Percentiles rank a stretch among this genome's conserved stretches.
phyloP scores from a whole-genome alignment of 2,888 invertebrate species.

The Cremastinae sp. region DNA sequence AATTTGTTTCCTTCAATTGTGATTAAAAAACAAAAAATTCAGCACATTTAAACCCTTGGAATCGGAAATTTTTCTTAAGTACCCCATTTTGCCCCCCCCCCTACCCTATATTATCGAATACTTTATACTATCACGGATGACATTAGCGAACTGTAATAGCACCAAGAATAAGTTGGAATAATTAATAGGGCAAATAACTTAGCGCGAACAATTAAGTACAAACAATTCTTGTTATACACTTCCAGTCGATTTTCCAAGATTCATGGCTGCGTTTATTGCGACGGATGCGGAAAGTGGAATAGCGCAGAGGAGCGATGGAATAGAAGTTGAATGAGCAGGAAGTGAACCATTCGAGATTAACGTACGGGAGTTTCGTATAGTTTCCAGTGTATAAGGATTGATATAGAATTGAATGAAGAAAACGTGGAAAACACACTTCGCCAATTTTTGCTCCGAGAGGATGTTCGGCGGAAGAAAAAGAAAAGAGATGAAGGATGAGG shows the following conservation, averaged over 20 bases:
- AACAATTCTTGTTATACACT: conserved; percentile 32
- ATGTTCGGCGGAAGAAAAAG: conserved; percentile 8
- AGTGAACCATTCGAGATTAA: conserved; percentile 43
- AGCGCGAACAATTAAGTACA: conserved; percentile 25
- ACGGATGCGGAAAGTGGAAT: conserved; percentile 12
- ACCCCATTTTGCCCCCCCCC: no score
- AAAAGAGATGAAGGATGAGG: conserved; percentile 5
- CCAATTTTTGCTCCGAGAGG: neutral
- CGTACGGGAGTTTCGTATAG: conserved; percentile 7
- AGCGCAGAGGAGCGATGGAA: conserved; percentile 31
- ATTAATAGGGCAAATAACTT: conserved; percentile 7
- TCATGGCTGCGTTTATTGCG: conserved; percentile 30
- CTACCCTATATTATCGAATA: no score
- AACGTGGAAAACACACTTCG: neutral
- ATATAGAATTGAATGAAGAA: conserved; percentile 23
- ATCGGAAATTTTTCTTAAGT: no score
- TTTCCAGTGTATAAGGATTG: neutral
- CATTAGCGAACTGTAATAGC: no score
- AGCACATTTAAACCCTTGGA: no score
- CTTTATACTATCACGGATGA: no score
- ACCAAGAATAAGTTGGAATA: no score
- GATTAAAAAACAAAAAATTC: no score
- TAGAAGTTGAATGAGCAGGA: conserved; percentile 31
- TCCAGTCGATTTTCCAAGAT: conserved; percentile 38
- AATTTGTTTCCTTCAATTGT: no score